A percentile compares a stretch with the other conserved stretches of the same genome.
phyloP scores from a whole-genome alignment of 2,888 invertebrate genomes.

The Zygothrica quintamaculata region DNA sequence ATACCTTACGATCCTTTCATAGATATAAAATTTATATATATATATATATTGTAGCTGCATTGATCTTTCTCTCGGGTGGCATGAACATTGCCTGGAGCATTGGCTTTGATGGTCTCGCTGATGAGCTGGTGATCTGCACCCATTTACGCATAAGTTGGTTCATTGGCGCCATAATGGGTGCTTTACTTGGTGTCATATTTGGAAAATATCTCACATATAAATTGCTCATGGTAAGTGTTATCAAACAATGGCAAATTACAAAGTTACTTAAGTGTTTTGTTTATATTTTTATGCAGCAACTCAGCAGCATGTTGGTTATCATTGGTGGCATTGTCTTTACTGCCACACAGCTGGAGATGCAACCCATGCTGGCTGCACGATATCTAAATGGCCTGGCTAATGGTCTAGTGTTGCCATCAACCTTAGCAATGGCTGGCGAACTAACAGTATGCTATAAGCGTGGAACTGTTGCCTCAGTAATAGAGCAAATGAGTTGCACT shows the following conservation, averaged over 20 bases:
- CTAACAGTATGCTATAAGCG: constrained; percentile 65
- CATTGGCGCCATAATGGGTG: constrained; percentile 68
- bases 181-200: constrained; percentile 47
- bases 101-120: constrained; percentile 49
- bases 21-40: too few species aligned
- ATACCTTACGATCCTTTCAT: too few species aligned
- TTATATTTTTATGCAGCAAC: constrained; percentile 24
- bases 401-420: constrained; percentile 73
- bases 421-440: constrained; percentile 78
- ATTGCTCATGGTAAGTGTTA: constrained; percentile 54
- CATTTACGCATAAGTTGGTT: constrained; percentile 73
- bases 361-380: constrained; percentile 56
- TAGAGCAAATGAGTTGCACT: constrained; percentile 66
- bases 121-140: constrained; percentile 33
- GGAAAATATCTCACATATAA: constrained; percentile 61
- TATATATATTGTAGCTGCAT: constrained; percentile 39
- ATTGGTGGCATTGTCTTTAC: constrained; percentile 60
- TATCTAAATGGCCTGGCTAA: constrained; percentile 76
- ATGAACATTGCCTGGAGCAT: constrained; percentile 78
- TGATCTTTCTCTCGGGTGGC: constrained; percentile 74
- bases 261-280: not conserved
- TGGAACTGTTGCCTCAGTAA: constrained; percentile 64
- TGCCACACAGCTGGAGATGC: constrained; percentile 18
- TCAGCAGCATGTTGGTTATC: constrained; percentile 58
- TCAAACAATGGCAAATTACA: not conserved